phyloP scores from a whole-genome alignment of 2,888 invertebrate genomes.

The Platycnemis pennipes region DNA sequence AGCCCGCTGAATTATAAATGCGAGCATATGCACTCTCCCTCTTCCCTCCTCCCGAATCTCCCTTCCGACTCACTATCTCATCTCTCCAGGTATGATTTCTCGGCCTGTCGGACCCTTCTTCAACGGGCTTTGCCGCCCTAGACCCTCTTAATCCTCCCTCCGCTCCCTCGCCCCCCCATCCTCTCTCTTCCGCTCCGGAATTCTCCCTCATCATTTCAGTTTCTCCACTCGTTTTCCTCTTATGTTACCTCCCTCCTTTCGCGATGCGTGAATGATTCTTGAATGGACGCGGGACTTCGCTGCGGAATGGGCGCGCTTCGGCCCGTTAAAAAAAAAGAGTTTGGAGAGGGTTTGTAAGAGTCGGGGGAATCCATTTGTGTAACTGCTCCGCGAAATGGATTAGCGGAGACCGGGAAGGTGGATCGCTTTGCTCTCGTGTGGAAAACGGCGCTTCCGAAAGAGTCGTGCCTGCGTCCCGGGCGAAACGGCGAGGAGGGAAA shows the following conservation, averaged over 20 bases:
- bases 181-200: not conserved
- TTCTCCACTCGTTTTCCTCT: not conserved
- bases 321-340: not conserved
- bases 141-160: not conserved
- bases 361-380: not conserved
- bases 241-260: not conserved
- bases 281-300: not conserved
- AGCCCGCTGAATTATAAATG: conserved; percentile 46
- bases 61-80: conserved; percentile 27
- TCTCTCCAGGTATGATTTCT: conserved; percentile 54
- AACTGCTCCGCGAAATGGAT: not conserved
- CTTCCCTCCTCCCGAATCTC: not conserved
- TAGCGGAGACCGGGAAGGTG: not conserved
- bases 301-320: not conserved
- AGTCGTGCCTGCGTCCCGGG: no score
- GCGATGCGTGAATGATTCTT: not conserved
- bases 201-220: not conserved
- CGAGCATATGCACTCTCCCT: conserved; percentile 12
- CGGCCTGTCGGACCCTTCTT: conserved; percentile 37
- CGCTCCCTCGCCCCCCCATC: not conserved
- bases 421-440: no score
- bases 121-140: not conserved
- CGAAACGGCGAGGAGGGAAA: no score
- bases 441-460: no score
- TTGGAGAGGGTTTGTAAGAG: not conserved